Conservation (phyloP, 1,140 invertebrate genomes). For the Eumaeus atala region DNA sequence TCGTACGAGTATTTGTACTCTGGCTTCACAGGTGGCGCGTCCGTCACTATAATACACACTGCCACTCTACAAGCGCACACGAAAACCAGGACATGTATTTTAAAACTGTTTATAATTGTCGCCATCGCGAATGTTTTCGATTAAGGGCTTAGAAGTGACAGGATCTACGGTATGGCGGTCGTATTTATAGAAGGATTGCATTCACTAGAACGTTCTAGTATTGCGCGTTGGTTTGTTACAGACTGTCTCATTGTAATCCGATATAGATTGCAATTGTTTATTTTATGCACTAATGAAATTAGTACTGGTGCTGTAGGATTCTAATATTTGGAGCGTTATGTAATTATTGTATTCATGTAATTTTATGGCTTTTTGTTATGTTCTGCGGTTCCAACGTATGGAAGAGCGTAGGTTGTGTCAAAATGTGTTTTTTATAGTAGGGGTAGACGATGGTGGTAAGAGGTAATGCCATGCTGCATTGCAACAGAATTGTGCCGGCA, state of each 20-base stretch:
- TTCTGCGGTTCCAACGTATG: too few relatives aligned
- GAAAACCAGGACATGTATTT: neutral
- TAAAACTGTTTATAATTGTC: slow-evolving; percentile 32
- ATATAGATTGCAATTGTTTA: slow-evolving; percentile 10
- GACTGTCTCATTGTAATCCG: neutral
- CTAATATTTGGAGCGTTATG: too few relatives aligned
- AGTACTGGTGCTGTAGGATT: too few relatives aligned
- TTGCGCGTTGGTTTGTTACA: slow-evolving; percentile 3
- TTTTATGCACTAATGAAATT: slow-evolving; percentile 1
- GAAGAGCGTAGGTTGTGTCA: too few relatives aligned
- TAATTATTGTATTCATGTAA: too few relatives aligned
- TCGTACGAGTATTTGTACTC: slow-evolving; percentile 74
- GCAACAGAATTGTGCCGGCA: too few relatives aligned
- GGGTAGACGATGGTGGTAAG: too few relatives aligned
- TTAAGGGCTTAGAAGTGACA: slow-evolving; percentile 44
- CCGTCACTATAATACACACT: slow-evolving; percentile 52
- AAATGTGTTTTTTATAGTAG: too few relatives aligned
- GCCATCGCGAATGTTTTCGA: slow-evolving; percentile 38
- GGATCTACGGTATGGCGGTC: slow-evolving; percentile 25
- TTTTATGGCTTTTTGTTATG: too few relatives aligned
- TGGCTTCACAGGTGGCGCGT: slow-evolving; percentile 42
- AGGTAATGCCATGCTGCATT: too few relatives aligned
- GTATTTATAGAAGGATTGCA: slow-evolving; percentile 61
- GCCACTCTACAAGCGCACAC: slow-evolving; percentile 29
- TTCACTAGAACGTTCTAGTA: slow-evolving; percentile 53